Evolutionary conservation across 2,888 invertebrate genomes (phyloP), one percentile per base, ranked within the genome.

Genomic region (Dicyrtomina minuta): DNA sequence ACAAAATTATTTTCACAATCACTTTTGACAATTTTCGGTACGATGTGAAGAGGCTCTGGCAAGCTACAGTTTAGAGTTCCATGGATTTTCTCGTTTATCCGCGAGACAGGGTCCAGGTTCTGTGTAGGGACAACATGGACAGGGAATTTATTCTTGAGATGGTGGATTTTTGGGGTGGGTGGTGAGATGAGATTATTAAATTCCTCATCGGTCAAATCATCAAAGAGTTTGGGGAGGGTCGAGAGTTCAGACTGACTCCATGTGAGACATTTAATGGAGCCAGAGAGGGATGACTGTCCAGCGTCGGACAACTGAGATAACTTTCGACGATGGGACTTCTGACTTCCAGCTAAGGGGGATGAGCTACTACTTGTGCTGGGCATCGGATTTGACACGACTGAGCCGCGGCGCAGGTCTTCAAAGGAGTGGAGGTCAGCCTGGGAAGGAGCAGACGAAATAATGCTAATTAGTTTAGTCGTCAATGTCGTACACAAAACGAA

Each of bases 231-330:
- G 4, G 75, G 75, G 1, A 75, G 56, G 12, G 49, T 39, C 10
- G 67, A 72, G 22, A 72, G 60, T 49, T 78, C 77, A 44, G 76
- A 73, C 41, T 75, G 74, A 39, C 71, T 55, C 77, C 77, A 78
- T 0, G 76, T 75, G 1, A 76, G 70, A 51, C 77, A 78, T 66
- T 76, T 78, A 46, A 72, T 71, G 12, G 76, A 75, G 53, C 60
- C 26, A 17, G 66, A 66, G 43, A 8, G 33, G 33, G 33, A 33
- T 24, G n/a, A 65, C 53, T 43, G 12, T 39, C 46, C 72, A 73
- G 75, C 49, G 73, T 74, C 20, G 17, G 66, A 75, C 73, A 15
- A 76, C 75, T 70, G 72, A 72, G 1, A 72, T 74, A 20, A 72
- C 41, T 72, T 70, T 61, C 72, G 73, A 24, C 71, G 66, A 1